Evolutionary conservation across 2,797 vertebrate species (phyloP).

Genomic region (Periophthalmus magnuspinnatus): DNA sequence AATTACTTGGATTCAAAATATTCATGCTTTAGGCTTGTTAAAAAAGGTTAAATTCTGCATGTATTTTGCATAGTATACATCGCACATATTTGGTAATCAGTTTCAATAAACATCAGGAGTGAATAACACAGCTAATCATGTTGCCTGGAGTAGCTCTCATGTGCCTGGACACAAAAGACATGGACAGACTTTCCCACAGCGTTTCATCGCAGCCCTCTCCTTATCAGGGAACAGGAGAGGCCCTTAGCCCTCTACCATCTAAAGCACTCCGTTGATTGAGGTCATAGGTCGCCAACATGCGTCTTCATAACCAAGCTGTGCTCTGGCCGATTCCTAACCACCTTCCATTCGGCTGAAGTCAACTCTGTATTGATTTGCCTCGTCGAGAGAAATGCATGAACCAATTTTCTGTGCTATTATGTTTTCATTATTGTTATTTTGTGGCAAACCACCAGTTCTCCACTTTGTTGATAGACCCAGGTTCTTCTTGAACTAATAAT

Average conservation of each 20-base stretch:
- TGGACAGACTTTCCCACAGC: slow-evolving; percentile 36
- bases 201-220: slow-evolving; percentile 47
- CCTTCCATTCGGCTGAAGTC: slow-evolving; percentile 48
- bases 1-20: neutral
- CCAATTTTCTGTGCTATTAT: slow-evolving; percentile 73
- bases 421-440: slow-evolving; percentile 70
- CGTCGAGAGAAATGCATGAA: slow-evolving; percentile 54
- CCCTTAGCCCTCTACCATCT: slow-evolving; percentile 42
- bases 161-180: slow-evolving; percentile 44
- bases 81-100: neutral
- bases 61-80: neutral
- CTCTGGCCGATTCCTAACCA: slow-evolving; percentile 38
- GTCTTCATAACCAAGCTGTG: slow-evolving; percentile 58
- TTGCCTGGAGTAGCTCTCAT: slow-evolving; percentile 61
- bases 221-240: slow-evolving; percentile 58
- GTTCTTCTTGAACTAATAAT: slow-evolving; percentile 40
- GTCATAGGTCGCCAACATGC: slow-evolving; percentile 66
- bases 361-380: slow-evolving; percentile 64
- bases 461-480: slow-evolving; percentile 49
- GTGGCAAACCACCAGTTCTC: slow-evolving; percentile 42
- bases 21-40: no score
- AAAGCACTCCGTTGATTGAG: slow-evolving; percentile 72
- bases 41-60: no score
- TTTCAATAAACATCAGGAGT: slow-evolving; percentile 23
- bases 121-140: slow-evolving; percentile 62